Evolutionary conservation across 2,113 vertebrate species (phyloP).

Genomic region (Rhombomys opimus): DNA sequence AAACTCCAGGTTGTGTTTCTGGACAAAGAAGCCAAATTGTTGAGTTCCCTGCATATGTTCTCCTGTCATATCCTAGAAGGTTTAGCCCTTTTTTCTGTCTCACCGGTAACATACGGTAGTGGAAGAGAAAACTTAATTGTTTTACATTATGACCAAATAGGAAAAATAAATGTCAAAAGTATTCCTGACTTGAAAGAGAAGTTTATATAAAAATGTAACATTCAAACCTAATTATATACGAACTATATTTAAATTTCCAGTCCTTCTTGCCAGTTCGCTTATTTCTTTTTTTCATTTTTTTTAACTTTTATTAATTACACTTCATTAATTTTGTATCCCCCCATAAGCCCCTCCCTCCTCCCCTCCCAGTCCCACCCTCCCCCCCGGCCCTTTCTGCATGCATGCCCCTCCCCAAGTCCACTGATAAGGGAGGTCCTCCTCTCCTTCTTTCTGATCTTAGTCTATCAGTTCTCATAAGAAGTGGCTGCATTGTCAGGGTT

Average conservation of each 20-base stretch:
- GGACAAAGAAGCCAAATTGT: neutral
- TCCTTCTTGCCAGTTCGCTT: neutral
- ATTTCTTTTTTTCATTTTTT: too few relatives aligned
- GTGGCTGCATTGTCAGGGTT: too few relatives aligned
- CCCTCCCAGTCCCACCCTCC: too few relatives aligned
- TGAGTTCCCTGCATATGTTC: neutral
- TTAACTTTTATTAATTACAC: too few relatives aligned
- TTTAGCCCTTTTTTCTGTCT: neutral
- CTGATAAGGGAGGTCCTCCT: too few relatives aligned
- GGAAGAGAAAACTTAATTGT: neutral
- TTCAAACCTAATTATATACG: neutral
- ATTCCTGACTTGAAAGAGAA: neutral
- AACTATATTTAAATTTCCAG: neutral
- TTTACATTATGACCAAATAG: neutral
- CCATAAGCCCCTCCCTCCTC: too few relatives aligned
- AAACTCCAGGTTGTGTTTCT: neutral
- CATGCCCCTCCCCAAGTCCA: too few relatives aligned
- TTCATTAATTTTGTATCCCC: too few relatives aligned
- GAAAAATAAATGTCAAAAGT: neutral
- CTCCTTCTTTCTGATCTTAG: too few relatives aligned
- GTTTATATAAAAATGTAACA: neutral
- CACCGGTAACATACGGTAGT: neutral
- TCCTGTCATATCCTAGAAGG: neutral
- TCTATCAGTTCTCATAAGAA: too few relatives aligned
- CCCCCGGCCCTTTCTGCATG: too few relatives aligned